Percentiles rank a stretch among this genome's conserved stretches.
phyloP scores from a whole-genome alignment of 1,140 invertebrate genomes.

The Sycobia sp. region DNA sequence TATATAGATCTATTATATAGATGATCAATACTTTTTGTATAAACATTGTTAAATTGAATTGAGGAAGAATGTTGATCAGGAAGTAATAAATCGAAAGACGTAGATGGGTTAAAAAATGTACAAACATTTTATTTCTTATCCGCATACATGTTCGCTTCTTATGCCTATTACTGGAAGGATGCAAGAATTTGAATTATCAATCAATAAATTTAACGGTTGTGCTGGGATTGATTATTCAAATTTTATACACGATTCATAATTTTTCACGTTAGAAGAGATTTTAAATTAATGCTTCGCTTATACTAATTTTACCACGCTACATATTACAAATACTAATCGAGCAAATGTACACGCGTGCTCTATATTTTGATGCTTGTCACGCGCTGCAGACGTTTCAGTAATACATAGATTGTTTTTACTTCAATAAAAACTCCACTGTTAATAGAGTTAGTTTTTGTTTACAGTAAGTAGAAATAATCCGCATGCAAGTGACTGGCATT shows the following conservation, averaged over 20 bases:
- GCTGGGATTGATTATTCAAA: slow-evolving; percentile 25
- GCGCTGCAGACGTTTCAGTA: slow-evolving; percentile 35
- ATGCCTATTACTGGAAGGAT: slow-evolving; percentile 34
- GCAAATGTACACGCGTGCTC: slow-evolving; percentile 44
- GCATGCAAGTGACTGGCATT: slow-evolving; percentile 31
- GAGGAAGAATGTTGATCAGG: slow-evolving; percentile 1
- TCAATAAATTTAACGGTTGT: slow-evolving; percentile 16
- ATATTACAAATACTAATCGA: slow-evolving; percentile 35
- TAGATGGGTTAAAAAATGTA: slow-evolving; percentile 47
- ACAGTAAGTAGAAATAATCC: slow-evolving; percentile 13
- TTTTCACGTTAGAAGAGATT: slow-evolving; percentile 23
- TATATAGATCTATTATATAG: too few species aligned
- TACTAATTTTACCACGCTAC: slow-evolving; percentile 28
- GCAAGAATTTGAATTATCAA: slow-evolving; percentile 22
- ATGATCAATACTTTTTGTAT: slow-evolving; percentile 1
- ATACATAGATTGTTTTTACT: background rate
- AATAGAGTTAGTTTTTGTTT: slow-evolving; percentile 12
- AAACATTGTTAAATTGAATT: slow-evolving; percentile 4
- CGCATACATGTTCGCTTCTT: slow-evolving; percentile 40
- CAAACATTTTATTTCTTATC: slow-evolving; percentile 50
- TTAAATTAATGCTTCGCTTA: slow-evolving; percentile 36
- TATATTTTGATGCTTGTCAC: slow-evolving; percentile 36
- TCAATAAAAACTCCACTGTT: slow-evolving; percentile 4
- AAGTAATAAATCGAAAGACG: slow-evolving; percentile 19
- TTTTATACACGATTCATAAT: background rate